Base-by-base conservation (phyloP, 2,113 vertebrate species). In the Sebastes fasciatus region DNA sequence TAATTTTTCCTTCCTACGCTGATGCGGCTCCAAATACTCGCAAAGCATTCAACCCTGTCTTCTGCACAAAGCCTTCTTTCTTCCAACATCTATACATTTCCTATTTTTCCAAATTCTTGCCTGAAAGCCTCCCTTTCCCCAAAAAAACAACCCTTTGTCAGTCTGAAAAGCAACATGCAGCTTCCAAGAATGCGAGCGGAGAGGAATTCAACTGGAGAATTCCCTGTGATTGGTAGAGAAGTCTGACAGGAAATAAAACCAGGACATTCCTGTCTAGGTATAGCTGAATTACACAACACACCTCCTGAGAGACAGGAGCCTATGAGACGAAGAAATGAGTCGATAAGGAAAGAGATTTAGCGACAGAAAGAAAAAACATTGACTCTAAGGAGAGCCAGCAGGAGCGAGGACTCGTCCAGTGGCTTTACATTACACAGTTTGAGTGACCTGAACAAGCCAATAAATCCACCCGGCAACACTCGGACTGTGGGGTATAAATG, bases 231-330 rank as follows among this genome's bases (percentile, higher is more conserved):
- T 83, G 80, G 69, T 21, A 26, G 67, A 77, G 63, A 60, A 75
- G 69, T 66, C 77, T 12, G 70, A 80, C 85, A 82, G 93, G 91
- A 89, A 91, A 85, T 87, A 89, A 85, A 88, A 90, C 23, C 78
- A 87, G 89, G 77, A 83, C 84, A 88, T 92, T 92, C 91, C 79
- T 82, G 83, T 88, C 70, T 70, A 63, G 84, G 79, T 65, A 34
- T 34, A 77, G 51, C 68, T 43, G 82, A 80, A 83, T 81, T 54
- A 83, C 14, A 64, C 46, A 55, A 66, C 70, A 16, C 1, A 34
- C 52, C 42, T 62, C 55, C 26, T 79, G 23, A 49, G 34, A 61
- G 23, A 80, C 46, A 42, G 19, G 65, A 67, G 52, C 65, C 66
- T 2, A 51, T 5, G 16, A 73, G 66, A 67, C 68, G 64, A 68